phyloP scores from a whole-genome alignment of 2,888 invertebrate species.

The Cephus pulcher region DNA sequence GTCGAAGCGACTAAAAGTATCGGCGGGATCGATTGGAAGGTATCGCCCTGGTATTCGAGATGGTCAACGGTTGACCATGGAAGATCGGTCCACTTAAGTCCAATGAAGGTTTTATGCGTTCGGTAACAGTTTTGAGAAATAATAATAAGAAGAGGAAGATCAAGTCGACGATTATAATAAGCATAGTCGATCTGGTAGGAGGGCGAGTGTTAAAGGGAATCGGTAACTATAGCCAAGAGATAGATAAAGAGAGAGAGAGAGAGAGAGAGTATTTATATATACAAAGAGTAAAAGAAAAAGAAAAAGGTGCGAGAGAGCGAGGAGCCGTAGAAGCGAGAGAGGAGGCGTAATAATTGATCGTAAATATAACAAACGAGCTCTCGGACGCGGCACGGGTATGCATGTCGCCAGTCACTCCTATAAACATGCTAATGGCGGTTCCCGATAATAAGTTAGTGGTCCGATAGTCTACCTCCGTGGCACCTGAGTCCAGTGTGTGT shows the following conservation, averaged over 20 bases:
- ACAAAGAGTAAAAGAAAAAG: neutral
- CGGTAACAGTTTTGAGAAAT: neutral
- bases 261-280: neutral
- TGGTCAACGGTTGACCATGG: neutral
- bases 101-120: neutral
- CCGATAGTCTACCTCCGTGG: slow-evolving; percentile 32
- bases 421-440: slow-evolving; percentile 58
- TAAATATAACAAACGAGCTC: slow-evolving; percentile 42
- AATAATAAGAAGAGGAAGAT: neutral
- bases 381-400: slow-evolving; percentile 29
- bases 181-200: neutral
- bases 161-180: neutral
- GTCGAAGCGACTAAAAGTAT: slow-evolving; percentile 11
- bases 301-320: neutral
- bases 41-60: neutral
- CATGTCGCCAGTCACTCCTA: slow-evolving; percentile 50
- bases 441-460: slow-evolving; percentile 55
- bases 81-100: neutral
- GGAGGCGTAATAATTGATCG: slow-evolving; percentile 47
- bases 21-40: neutral
- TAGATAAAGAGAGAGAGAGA: slow-evolving; percentile 2
- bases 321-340: neutral
- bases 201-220: slow-evolving; percentile 10
- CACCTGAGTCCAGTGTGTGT: slow-evolving; percentile 12
- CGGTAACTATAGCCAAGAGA: slow-evolving; percentile 10